Evolutionary conservation across 1,140 invertebrate genomes (phyloP).

Genomic region (Orussus abietinus): DNA sequence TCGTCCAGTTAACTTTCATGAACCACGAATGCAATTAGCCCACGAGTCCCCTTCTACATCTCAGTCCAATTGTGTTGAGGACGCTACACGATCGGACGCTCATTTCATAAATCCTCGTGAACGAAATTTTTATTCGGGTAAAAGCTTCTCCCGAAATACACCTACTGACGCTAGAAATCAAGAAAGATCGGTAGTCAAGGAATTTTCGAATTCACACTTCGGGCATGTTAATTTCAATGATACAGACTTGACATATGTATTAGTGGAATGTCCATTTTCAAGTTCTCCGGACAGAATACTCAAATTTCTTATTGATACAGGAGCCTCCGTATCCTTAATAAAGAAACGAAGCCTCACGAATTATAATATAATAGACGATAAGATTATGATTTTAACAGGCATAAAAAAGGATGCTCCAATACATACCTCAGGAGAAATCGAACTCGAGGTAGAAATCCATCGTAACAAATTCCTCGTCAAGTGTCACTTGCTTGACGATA

Average conservation of each 20-base stretch:
- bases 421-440: conserved; percentile 10
- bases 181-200: too few species aligned
- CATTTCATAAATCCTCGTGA: too few species aligned
- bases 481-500: conserved; percentile 11
- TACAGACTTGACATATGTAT: conserved; percentile 13
- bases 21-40: too few species aligned
- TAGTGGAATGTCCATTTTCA: conserved; percentile 6
- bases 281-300: conserved; percentile 7
- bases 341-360: conserved; percentile 4
- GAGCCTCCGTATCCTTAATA: conserved; percentile 13
- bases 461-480: conserved; percentile 4
- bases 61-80: too few species aligned
- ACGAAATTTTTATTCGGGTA: too few species aligned
- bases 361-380: conserved; percentile 9
- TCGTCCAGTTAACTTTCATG: too few species aligned
- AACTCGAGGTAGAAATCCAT: conserved; percentile 3
- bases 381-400: conserved; percentile 9
- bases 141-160: too few species aligned
- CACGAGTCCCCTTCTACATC: too few species aligned
- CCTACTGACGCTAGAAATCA: too few species aligned
- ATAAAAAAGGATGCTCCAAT: conserved; percentile 9
- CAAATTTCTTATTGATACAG: conserved; percentile 16
- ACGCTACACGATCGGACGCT: too few species aligned
- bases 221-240: too few species aligned
- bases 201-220: too few species aligned